These are phyloP conservation scores for Neomorphus geoffroyi DNA, from an alignment of 2,797 vertebrate species.

Conservation along the genomic window DNA sequence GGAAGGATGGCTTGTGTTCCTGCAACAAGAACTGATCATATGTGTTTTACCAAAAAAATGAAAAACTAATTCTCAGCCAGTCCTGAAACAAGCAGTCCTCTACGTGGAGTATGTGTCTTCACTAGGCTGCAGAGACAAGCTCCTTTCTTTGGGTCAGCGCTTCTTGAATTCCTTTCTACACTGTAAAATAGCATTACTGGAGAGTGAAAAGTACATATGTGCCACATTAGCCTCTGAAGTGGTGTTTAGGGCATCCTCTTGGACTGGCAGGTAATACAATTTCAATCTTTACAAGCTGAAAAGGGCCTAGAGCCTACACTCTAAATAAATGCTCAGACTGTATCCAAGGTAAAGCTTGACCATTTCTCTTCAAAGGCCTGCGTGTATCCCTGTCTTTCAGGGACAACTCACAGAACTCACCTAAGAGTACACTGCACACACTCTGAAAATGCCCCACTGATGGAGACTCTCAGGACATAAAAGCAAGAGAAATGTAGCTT, in stretches of 20 bases:
- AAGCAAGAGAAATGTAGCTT: neutral
- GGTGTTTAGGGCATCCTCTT: neutral
- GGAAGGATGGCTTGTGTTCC: neutral
- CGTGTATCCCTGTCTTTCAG: neutral
- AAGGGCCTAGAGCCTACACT: neutral
- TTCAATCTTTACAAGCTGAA: neutral
- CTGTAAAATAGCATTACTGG: neutral
- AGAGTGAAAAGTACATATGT: neutral
- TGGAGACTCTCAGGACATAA: neutral
- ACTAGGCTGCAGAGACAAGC: neutral
- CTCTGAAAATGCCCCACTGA: neutral
- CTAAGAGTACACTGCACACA: rapidly evolving
- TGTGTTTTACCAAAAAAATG: neutral
- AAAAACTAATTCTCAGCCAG: neutral
- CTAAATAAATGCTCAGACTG: neutral
- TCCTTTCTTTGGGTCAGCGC: neutral
- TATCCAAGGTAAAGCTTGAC: neutral
- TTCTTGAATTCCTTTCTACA: neutral
- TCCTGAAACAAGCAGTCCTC: neutral
- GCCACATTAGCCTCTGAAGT: neutral
- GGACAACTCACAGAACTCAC: neutral
- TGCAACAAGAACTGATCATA: neutral
- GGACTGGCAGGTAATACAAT: neutral
- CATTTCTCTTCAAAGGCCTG: neutral
- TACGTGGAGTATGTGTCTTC: neutral